Base-by-base conservation (phyloP, 1,140 invertebrate genomes). In the Drosophila erecta region DNA sequence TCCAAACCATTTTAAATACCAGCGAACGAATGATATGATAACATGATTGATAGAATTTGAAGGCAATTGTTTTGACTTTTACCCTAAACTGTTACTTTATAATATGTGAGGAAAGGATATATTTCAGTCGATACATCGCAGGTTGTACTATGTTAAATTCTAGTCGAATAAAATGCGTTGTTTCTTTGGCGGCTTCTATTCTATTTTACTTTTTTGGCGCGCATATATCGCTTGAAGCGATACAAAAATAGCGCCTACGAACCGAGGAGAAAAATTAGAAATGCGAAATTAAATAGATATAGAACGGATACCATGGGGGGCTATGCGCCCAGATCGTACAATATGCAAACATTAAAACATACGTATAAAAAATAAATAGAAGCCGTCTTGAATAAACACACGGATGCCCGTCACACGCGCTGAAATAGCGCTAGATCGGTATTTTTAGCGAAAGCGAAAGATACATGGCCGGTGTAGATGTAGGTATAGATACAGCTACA, bases 221-320 rank as follows among this genome's bases (percentile, higher is more conserved):
- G 41, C 56, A 60, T 10, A 40, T 61, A 64, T 44, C 47, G 47
- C 46, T 37, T 53, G 33, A 44, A 40, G 24, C 44, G 64, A 30
- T 56, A 46, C 37, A 40, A 58, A 76, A 67, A 76, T 76, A 59
- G 71, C 38, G 70, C 15, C 49, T 38, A 38, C 33, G 41, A 51
- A 40, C 30, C 46, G 41, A 57, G 43, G 40, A 51, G n/a, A 30
- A 56, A 61, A 62, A 76, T 57, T 41, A 75, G 64, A 78, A 81
- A 85, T 84, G 76, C 80, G 74, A 84, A 85, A 85, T 81, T 76
- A 77, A 73, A 76, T 59, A 85, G 55, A 83, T 56, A 73, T 59
- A 59, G 44, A 35, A 38, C 12, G 50, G 12, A 55, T 50, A 55
- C 24, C 56, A n/a, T 15, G 35, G 17, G 56, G 24, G 33, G 35